Base-by-base conservation (phyloP, 92 coral and sea anemone species). In the Heliopora coerulea region DNA sequence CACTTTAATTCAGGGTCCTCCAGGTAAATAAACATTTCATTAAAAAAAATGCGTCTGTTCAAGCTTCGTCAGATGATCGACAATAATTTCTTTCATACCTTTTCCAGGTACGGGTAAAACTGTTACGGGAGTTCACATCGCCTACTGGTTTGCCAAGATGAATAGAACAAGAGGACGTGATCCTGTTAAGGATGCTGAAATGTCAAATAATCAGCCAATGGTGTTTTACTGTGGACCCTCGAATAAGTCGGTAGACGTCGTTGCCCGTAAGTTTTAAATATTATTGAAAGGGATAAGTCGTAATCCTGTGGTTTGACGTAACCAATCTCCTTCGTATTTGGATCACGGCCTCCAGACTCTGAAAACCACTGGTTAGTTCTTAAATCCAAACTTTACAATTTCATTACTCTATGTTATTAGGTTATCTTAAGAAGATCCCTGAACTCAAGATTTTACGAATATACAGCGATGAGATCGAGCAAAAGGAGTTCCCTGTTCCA, bases 141-240 rank as follows among this genome's bases (percentile, higher is more conserved):
- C 98, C 0, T 80, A 93, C 72, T 90, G 95, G 89, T 93, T 93
- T 69, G 88, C 91, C 15, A 79, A 83, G 70, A 77, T 78, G 48
- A 92, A 92, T 70, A 48, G 65, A 44, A 33, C 4, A 20, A 32
- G 39, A 46, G 30, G 3, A 3, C 13, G 23, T 3, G 15, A 17
- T 23, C 12, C 63, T 12, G 44, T 25, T 4, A 27, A 19, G 33
- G 14, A 40, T 37, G 46, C 59, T 41, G 49, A 18, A n/a, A 62
- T 70, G 2, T 52, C 18, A 25, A 21, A 29, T 24, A 68, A 68
- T 10, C 26, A 35, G n/a, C 29, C 44, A 18, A 68, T 68, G 60
- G 96, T 93, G 18, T 80, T 93, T 4, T 93, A 93, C 79, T 93
- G 98, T 61, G 98, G 98, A 21, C 98, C 96, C 14, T 93, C 98